Conservation (phyloP, 2,113 vertebrate genomes). For the Tauraco erythrolophus region DNA sequence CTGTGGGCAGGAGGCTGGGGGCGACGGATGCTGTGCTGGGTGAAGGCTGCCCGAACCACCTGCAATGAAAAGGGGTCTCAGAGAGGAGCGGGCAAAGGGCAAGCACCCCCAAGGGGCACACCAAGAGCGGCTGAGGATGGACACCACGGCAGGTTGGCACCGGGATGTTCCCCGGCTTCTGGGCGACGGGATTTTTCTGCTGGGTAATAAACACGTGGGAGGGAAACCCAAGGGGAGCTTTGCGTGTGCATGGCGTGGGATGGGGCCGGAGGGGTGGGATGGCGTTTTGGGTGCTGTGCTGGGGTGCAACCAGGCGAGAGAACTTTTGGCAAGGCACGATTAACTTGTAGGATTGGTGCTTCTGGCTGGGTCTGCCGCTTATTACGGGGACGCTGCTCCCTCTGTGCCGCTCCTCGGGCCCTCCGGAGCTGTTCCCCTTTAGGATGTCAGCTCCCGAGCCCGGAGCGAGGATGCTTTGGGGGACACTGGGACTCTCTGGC, state of each 20-base stretch:
- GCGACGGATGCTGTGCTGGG: rapidly evolving
- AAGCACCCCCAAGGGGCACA: neutral
- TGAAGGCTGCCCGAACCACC: neutral
- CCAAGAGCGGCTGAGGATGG: neutral
- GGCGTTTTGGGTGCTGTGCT: neutral
- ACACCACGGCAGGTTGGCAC: rapidly evolving
- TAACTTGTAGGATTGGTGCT: rapidly evolving
- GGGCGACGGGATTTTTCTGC: rapidly evolving
- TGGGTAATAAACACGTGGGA: rapidly evolving
- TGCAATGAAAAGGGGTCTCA: rapidly evolving
- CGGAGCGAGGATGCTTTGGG: rapidly evolving
- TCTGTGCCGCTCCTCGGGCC: rapidly evolving
- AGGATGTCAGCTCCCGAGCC: rapidly evolving
- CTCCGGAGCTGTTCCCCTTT: rapidly evolving
- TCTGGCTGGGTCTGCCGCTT: neutral
- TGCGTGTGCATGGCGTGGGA: rapidly evolving
- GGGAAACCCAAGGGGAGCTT: neutral
- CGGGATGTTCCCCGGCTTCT: rapidly evolving
- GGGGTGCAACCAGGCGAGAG: rapidly evolving
- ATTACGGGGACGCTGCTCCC: rapidly evolving
- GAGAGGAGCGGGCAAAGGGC: neutral
- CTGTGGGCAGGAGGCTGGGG: rapidly evolving
- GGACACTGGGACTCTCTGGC: rapidly evolving
- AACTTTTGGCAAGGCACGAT: rapidly evolving
- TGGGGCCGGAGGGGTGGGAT: neutral